Evolutionary conservation across 2,888 invertebrate genomes (phyloP).

Genomic region (Sesamia inferens): DNA sequence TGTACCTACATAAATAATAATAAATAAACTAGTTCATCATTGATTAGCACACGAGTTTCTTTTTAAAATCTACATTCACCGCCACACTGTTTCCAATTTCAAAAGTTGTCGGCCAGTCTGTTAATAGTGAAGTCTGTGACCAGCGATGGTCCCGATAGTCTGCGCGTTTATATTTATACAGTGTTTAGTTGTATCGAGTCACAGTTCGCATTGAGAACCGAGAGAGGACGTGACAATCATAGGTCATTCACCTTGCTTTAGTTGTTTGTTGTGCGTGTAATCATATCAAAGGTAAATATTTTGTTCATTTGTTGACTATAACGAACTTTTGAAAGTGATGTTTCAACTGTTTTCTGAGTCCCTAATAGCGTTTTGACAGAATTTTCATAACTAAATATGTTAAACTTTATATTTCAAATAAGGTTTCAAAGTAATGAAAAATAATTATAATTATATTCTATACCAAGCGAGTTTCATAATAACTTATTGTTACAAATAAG

Average conservation of each 20-base stretch:
- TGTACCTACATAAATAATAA: no score
- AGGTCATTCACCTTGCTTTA: slow-evolving; percentile 41
- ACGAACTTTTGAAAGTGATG: neutral
- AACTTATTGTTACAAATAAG: no score
- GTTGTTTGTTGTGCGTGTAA: slow-evolving; percentile 38
- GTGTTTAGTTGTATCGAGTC: slow-evolving; percentile 54
- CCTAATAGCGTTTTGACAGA: neutral
- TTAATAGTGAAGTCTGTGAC: slow-evolving; percentile 37
- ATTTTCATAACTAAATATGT: neutral
- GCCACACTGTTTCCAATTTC: neutral
- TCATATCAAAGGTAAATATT: slow-evolving; percentile 46
- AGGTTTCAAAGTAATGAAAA: neutral
- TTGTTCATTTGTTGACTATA: neutral
- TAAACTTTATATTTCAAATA: neutral
- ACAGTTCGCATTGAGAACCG: slow-evolving; percentile 62
- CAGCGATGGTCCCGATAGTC: slow-evolving; percentile 31
- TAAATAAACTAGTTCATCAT: no score
- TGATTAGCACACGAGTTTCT: neutral
- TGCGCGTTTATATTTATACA: slow-evolving; percentile 67
- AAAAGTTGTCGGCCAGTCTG: slow-evolving; percentile 36
- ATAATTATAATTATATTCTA: no score
- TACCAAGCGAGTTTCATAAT: no score
- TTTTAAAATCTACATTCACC: neutral
- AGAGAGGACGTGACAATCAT: slow-evolving; percentile 46
- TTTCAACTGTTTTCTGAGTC: neutral